Conservation (phyloP, 2,888 invertebrate species). For the Drosophila lacicola region DNA sequence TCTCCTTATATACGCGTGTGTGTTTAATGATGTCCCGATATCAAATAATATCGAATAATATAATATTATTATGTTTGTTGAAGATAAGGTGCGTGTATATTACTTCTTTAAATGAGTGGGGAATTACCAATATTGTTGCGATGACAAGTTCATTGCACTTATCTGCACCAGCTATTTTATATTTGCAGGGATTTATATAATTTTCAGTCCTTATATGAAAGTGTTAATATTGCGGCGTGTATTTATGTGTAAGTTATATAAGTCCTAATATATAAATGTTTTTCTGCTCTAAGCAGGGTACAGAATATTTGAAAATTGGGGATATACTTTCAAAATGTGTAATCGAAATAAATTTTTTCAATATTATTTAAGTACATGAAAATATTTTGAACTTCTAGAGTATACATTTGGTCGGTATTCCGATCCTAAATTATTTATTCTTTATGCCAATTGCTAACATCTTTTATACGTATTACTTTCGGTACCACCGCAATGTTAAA, state of each 20-base stretch:
- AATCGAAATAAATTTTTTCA: too few relatives aligned
- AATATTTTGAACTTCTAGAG: neutral
- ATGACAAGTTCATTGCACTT: neutral
- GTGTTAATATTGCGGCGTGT: too few relatives aligned
- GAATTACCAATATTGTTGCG: neutral
- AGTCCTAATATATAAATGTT: too few relatives aligned
- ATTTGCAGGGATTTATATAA: neutral
- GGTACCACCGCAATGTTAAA: neutral
- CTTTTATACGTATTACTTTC: too few relatives aligned
- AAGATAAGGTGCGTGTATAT: neutral
- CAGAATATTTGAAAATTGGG: too few relatives aligned
- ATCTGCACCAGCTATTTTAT: conserved; percentile 2
- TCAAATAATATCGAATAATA: conserved; percentile 7
- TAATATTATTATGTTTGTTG: conserved; percentile 5
- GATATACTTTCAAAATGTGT: too few relatives aligned
- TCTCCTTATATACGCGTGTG: neutral
- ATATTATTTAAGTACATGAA: too few relatives aligned
- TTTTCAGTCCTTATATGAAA: neutral
- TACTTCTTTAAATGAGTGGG: too few relatives aligned
- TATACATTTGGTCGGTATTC: neutral
- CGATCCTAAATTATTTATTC: neutral
- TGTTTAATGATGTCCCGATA: conserved; percentile 5
- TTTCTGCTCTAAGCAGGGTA: too few relatives aligned
- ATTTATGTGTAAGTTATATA: too few relatives aligned
- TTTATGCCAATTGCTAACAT: neutral